phyloP scores from a whole-genome alignment of 2,797 vertebrate genomes.

The Hoplostethus mediterraneus region DNA sequence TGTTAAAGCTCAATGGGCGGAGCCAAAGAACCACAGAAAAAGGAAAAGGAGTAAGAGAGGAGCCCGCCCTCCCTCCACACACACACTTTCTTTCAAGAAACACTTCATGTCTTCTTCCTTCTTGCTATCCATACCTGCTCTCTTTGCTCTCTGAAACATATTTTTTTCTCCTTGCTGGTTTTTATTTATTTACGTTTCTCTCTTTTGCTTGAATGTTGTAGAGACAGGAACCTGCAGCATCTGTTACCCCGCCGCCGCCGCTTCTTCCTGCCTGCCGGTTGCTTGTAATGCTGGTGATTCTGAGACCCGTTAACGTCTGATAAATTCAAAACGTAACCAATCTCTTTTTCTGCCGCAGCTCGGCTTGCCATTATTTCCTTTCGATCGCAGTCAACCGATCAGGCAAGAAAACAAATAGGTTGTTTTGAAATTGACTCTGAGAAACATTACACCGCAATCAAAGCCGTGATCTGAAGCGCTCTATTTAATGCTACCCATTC shows the following conservation, averaged over 20 bases:
- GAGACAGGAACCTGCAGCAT: neutral
- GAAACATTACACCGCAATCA: constrained; percentile 58
- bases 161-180: too few species aligned
- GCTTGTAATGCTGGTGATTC: neutral
- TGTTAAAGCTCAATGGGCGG: too few species aligned
- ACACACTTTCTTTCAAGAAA: too few species aligned
- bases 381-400: constrained; percentile 35
- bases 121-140: neutral
- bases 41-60: too few species aligned
- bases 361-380: constrained; percentile 33
- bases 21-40: too few species aligned
- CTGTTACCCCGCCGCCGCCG: neutral
- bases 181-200: too few species aligned
- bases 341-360: neutral
- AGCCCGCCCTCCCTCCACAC: neutral
- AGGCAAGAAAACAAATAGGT: constrained; percentile 43
- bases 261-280: neutral
- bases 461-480: constrained; percentile 59
- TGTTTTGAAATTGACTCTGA: constrained; percentile 59
- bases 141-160: neutral
- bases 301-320: too few species aligned
- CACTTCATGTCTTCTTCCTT: neutral
- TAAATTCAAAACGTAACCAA: constrained; percentile 6
- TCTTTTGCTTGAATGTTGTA: neutral
- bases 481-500: constrained; percentile 63